Evolutionary conservation across 2,113 vertebrate genomes (phyloP).

Genomic region (Galbula dea): DNA sequence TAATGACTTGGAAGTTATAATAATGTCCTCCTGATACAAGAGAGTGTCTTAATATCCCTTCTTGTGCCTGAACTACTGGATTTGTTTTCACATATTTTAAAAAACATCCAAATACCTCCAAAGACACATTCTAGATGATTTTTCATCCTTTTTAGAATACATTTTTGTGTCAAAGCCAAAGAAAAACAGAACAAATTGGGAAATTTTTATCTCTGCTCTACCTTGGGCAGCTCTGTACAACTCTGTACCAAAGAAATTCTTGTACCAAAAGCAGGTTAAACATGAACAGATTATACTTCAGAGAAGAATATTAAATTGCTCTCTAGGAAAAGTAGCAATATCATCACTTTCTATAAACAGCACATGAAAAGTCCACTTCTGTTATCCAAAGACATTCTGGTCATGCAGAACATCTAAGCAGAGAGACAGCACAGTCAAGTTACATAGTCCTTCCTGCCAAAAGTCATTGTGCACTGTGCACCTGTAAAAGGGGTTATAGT

Average conservation of each 20-base stretch:
- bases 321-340: not conserved
- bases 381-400: not conserved
- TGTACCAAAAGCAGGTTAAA: not conserved
- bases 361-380: not conserved
- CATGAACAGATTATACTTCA: not conserved
- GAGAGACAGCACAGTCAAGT: not conserved
- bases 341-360: not conserved
- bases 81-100: not conserved
- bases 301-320: not conserved
- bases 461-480: not conserved
- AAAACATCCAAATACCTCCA: not conserved
- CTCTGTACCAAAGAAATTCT: not conserved
- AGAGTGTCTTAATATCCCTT: too few species aligned
- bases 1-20: too few species aligned
- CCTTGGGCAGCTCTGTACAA: not conserved
- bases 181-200: not conserved
- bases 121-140: not conserved
- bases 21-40: too few species aligned
- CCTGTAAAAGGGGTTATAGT: not conserved
- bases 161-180: not conserved
- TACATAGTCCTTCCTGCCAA: not conserved
- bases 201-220: not conserved
- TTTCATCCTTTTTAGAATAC: not conserved
- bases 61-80: not conserved
- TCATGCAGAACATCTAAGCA: not conserved